A percentile compares a stretch with the other conserved stretches of the same genome.
These are phyloP conservation scores for Pocillopora verrucosa DNA, from an alignment of 64 coral and sea anemone genomes.

Conservation along the genomic window DNA sequence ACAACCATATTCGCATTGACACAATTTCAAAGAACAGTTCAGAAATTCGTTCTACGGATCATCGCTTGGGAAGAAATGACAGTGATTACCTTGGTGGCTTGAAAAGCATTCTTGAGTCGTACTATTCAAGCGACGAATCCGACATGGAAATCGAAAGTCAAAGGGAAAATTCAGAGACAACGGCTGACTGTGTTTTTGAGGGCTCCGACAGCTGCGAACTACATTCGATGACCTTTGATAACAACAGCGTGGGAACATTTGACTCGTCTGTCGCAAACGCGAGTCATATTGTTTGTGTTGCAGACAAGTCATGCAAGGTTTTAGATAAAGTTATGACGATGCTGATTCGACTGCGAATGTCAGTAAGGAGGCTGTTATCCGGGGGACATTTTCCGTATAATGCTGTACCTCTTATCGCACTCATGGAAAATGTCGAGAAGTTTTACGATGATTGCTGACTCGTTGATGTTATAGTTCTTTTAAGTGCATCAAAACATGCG, in stretches of 20 bases:
- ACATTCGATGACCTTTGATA: not conserved
- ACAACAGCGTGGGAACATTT: not conserved
- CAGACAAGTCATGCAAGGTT: not conserved
- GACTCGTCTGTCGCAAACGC: not conserved
- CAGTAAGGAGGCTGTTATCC: constrained; percentile 20
- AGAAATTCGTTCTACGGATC: not conserved
- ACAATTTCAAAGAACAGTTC: not conserved
- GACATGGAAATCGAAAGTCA: constrained; percentile 1
- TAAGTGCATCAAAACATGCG: no score
- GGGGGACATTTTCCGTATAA: constrained; percentile 62
- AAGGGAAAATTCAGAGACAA: not conserved
- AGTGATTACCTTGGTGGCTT: not conserved
- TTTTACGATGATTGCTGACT: constrained; percentile 70
- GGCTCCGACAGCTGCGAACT: not conserved
- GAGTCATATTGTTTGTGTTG: not conserved
- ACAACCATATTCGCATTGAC: no score
- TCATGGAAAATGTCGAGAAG: constrained; percentile 55
- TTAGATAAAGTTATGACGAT: constrained; percentile 72
- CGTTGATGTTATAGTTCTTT: not conserved
- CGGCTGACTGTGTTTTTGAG: not conserved
- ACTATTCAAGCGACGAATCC: constrained; percentile 28
- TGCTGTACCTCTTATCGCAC: constrained; percentile 43
- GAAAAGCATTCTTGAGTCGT: not conserved
- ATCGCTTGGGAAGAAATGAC: not conserved
- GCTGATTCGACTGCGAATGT: constrained; percentile 66